Conservation (phyloP, 2,888 invertebrate genomes). For the Sycophila texana region DNA sequence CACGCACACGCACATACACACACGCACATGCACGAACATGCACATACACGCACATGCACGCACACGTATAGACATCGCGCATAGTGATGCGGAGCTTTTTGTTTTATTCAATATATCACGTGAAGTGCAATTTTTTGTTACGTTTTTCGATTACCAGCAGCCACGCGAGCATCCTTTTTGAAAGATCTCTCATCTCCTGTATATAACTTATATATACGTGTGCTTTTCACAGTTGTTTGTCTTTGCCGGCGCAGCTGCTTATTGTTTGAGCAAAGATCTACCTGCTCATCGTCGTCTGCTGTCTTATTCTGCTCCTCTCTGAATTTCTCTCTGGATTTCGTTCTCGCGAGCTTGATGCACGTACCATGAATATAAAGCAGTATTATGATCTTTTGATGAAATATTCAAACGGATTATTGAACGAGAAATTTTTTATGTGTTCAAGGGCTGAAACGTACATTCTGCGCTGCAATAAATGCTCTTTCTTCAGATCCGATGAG, state of each 20-base stretch:
- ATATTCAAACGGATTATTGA: constrained; percentile 28
- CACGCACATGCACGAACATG: too few species aligned
- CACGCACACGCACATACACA: not conserved
- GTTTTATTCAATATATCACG: too few species aligned
- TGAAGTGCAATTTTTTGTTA: not conserved
- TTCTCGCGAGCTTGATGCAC: not conserved
- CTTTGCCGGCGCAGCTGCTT: too few species aligned
- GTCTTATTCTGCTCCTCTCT: not conserved
- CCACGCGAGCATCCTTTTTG: not conserved
- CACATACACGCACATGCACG: too few species aligned
- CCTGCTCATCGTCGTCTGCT: not conserved
- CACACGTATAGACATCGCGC: not conserved
- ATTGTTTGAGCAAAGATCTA: too few species aligned
- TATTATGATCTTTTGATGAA: constrained; percentile 32
- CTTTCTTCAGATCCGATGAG: too few species aligned
- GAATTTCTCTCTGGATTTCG: not conserved
- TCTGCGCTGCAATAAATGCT: too few species aligned
- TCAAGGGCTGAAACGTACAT: too few species aligned
- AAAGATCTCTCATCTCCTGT: not conserved
- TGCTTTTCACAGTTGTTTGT: not conserved
- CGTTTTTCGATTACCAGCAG: not conserved
- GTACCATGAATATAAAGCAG: not conserved
- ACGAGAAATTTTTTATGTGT: constrained; percentile 1
- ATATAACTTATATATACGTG: too few species aligned
- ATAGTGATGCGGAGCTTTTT: not conserved